These are phyloP conservation scores for Lichenostomus cassidix DNA, from an alignment of 2,113 vertebrate genomes.

Conservation along the genomic window DNA sequence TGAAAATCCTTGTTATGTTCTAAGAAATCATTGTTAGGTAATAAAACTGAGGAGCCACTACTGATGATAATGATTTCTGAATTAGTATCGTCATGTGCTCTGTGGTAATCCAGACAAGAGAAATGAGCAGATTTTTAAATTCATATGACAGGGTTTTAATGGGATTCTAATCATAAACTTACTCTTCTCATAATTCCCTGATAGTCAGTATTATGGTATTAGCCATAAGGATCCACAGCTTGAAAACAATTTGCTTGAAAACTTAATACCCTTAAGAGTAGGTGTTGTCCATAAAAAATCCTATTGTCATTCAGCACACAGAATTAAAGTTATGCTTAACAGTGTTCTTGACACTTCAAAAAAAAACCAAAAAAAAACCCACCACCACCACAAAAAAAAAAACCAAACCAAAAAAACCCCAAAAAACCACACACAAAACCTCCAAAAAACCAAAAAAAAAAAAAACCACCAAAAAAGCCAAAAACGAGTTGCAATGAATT, in stretches of 20 bases:
- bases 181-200: not conserved
- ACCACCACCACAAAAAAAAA: not conserved
- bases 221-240: not conserved
- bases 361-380: not conserved
- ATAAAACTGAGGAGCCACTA: not conserved
- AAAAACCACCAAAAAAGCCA: not conserved
- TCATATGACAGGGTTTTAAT: not conserved
- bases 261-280: not conserved
- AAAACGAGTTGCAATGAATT: not conserved
- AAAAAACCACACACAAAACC: too few species aligned
- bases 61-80: not conserved
- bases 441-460: not conserved
- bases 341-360: not conserved
- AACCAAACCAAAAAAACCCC: too few species aligned
- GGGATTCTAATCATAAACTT: not conserved
- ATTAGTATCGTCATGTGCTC: not conserved
- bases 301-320: not conserved
- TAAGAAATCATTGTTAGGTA: not conserved
- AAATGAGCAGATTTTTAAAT: not conserved
- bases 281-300: not conserved
- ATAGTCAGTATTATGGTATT: not conserved
- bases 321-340: not conserved
- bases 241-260: slow-evolving; percentile 2
- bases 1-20: not conserved
- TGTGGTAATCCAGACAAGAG: not conserved